These are phyloP conservation scores for Oncopodura yosiiana DNA, from an alignment of 1,140 invertebrate species.

Conservation along the genomic window DNA sequence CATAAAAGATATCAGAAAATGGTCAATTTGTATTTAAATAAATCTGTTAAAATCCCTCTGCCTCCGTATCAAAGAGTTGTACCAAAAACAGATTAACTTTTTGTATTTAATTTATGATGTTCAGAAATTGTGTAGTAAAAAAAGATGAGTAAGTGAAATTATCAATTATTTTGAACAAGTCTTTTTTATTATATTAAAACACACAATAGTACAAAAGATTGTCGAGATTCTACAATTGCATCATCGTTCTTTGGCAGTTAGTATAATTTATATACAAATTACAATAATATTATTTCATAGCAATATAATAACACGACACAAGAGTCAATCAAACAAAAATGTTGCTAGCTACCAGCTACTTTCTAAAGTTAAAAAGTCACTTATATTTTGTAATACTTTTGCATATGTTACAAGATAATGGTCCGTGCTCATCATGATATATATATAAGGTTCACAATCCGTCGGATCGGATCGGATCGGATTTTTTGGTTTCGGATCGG, in stretches of 20 bases:
- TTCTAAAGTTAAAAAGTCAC: too few relatives aligned
- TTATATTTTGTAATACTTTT: too few relatives aligned
- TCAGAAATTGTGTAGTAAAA: neutral
- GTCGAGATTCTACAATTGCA: constrained; percentile 24
- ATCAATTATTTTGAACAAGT: neutral
- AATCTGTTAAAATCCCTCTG: neutral
- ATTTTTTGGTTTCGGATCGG: too few relatives aligned
- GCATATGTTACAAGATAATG: too few relatives aligned
- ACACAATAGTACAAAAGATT: constrained; percentile 20
- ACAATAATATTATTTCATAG: neutral
- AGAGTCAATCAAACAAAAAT: too few relatives aligned
- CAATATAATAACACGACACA: too few relatives aligned
- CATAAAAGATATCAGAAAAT: constrained; percentile 7
- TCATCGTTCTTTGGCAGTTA: constrained; percentile 21
- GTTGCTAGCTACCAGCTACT: too few relatives aligned
- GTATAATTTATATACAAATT: neutral
- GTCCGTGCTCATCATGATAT: too few relatives aligned
- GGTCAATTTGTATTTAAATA: constrained; percentile 20
- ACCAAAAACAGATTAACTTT: neutral
- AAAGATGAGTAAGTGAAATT: neutral
- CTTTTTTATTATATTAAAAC: constrained; percentile 13
- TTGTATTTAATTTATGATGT: neutral
- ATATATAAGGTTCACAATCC: too few relatives aligned
- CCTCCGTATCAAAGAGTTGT: neutral
- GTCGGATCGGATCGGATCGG: too few relatives aligned